Evolutionary conservation across 1,140 invertebrate species (phyloP).

Genomic region (Cherax destructor): DNA sequence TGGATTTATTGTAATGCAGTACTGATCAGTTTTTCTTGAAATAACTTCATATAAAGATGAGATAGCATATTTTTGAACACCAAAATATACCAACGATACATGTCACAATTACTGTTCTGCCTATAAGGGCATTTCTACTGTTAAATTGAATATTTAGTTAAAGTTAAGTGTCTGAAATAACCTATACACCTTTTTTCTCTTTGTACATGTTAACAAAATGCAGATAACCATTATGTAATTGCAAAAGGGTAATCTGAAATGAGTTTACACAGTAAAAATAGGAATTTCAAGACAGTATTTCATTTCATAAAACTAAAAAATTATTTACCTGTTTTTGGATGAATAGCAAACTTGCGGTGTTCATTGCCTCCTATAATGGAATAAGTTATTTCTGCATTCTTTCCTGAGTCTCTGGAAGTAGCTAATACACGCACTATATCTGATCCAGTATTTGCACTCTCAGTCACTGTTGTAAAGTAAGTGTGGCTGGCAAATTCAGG

Average conservation of each 20-base stretch:
- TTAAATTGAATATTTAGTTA: no score
- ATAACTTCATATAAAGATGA: no score
- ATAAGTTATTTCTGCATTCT: conserved; percentile 95
- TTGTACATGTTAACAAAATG: neutral
- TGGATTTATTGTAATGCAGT: no score
- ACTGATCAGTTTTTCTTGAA: no score
- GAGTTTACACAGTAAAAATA: neutral
- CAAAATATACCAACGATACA: no score
- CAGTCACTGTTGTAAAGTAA: conserved; percentile 85
- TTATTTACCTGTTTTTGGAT: conserved; percentile 80
- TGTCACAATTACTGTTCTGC: no score
- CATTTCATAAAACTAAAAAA: neutral
- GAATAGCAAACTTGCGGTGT: conserved; percentile 88
- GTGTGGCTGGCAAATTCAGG: conserved; percentile 90
- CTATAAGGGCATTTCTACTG: no score
- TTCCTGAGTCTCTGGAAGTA: conserved; percentile 92
- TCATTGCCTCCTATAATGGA: conserved; percentile 92
- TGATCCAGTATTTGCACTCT: conserved; percentile 83
- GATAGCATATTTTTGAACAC: no score
- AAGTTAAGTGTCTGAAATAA: no score
- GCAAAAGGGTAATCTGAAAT: neutral
- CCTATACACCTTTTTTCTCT: no score
- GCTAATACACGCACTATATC: conserved; percentile 89
- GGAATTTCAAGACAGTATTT: neutral
- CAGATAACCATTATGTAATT: neutral